Evolutionary conservation across 2,113 vertebrate species (phyloP).

Genomic region (Ptychochromis oligacanthus): DNA sequence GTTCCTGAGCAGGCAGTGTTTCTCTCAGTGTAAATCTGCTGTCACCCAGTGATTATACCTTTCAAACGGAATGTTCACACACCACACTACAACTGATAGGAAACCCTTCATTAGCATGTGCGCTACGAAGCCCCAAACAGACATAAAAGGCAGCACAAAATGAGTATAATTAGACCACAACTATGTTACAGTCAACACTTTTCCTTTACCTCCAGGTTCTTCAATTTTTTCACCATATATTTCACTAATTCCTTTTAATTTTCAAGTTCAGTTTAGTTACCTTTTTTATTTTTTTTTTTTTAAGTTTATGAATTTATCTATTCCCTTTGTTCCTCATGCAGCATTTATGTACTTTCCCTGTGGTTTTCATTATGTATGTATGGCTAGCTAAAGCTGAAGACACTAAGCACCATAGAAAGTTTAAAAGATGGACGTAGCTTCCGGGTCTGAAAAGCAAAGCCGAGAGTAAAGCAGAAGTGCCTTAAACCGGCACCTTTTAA

Average conservation of each 20-base stretch:
- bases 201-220: accelerated
- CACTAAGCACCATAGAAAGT: too few relatives aligned
- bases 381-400: too few relatives aligned
- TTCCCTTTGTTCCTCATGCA: too few relatives aligned
- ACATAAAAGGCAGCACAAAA: accelerated
- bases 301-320: too few relatives aligned
- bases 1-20: conserved; percentile 22
- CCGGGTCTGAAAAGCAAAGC: too few relatives aligned
- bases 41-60: neutral
- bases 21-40: conserved; percentile 1
- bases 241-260: accelerated
- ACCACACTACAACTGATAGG: neutral
- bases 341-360: too few relatives aligned
- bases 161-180: neutral
- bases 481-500: too few relatives aligned
- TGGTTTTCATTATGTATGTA: too few relatives aligned
- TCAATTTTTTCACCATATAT: neutral
- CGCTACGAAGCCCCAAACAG: neutral
- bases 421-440: too few relatives aligned
- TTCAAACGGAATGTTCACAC: neutral
- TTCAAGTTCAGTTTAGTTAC: neutral
- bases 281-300: too few relatives aligned
- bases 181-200: neutral
- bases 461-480: too few relatives aligned
- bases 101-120: neutral